Conservation (phyloP, 2,797 vertebrate genomes). For the Caiman crocodilus region DNA sequence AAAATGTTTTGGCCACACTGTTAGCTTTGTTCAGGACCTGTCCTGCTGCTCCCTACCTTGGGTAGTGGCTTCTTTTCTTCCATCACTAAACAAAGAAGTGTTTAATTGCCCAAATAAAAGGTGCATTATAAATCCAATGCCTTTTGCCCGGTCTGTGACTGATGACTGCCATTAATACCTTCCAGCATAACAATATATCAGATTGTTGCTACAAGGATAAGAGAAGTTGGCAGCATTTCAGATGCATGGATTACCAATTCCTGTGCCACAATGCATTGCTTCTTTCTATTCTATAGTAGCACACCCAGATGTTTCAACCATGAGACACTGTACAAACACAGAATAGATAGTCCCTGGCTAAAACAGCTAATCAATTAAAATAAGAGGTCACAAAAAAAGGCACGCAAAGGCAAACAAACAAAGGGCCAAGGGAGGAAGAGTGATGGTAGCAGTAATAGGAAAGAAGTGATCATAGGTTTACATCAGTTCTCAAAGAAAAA, state of each 20-base stretch:
- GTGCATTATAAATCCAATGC: background rate
- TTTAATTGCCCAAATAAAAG: background rate
- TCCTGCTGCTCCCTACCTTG: background rate
- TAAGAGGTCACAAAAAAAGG: rapidly evolving
- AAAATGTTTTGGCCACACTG: background rate
- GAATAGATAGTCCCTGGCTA: rapidly evolving
- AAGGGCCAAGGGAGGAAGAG: background rate
- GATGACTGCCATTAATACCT: slow-evolving; percentile 1
- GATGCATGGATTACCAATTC: background rate
- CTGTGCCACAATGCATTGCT: background rate
- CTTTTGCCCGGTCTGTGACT: slow-evolving; percentile 4
- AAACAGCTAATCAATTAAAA: background rate
- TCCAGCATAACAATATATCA: background rate
- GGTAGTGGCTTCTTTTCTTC: background rate
- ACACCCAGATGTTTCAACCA: background rate
- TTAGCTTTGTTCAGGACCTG: background rate
- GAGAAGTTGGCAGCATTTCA: background rate
- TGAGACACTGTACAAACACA: background rate
- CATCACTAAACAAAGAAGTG: slow-evolving; percentile 13
- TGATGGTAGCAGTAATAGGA: background rate
- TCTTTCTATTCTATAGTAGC: background rate
- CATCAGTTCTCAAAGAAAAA: background rate
- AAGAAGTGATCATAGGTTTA: background rate
- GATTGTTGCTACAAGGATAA: background rate
- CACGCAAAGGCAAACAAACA: background rate